These are phyloP conservation scores for Colius striatus DNA, from an alignment of 2,113 vertebrate species.

Conservation along the genomic window DNA sequence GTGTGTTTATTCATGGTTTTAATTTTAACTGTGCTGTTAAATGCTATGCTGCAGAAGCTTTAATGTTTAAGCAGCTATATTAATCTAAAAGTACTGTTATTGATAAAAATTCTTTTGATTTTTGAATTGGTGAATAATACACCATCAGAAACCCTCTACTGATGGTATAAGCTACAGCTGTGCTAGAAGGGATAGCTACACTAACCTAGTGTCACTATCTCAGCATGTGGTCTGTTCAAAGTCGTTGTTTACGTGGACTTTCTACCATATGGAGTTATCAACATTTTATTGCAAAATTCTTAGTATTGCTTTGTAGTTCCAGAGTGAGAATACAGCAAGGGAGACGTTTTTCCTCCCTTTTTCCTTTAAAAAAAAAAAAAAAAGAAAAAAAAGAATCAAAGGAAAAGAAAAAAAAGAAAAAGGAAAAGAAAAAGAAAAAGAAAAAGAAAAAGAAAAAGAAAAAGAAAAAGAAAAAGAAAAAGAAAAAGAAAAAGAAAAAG, in stretches of 20 bases:
- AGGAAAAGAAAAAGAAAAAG: too few relatives aligned
- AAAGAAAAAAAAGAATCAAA: background rate
- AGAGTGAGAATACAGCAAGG: background rate
- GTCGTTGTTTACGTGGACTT: constrained; percentile 26
- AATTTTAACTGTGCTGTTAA: constrained; percentile 26
- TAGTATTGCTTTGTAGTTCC: background rate
- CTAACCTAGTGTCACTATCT: constrained; percentile 20
- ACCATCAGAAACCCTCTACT: constrained; percentile 17
- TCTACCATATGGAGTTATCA: constrained; percentile 36
- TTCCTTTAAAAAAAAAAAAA: background rate
- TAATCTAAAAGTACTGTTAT: constrained; percentile 34
- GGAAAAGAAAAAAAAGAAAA: background rate
- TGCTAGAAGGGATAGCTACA: background rate
- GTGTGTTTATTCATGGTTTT: constrained; percentile 27
- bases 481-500: background rate
- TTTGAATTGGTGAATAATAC: background rate
- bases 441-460: background rate
- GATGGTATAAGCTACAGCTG: constrained; percentile 40
- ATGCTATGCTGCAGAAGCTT: background rate
- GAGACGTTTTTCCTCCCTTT: background rate
- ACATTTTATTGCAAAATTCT: constrained; percentile 1
- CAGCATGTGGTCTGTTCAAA: constrained; percentile 50
- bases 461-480: background rate
- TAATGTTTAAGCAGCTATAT: constrained; percentile 14
- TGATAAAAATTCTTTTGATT: constrained; percentile 41